These are phyloP conservation scores for Lipophrys pholis DNA, from an alignment of 2,113 vertebrate species.

Conservation along the genomic window DNA sequence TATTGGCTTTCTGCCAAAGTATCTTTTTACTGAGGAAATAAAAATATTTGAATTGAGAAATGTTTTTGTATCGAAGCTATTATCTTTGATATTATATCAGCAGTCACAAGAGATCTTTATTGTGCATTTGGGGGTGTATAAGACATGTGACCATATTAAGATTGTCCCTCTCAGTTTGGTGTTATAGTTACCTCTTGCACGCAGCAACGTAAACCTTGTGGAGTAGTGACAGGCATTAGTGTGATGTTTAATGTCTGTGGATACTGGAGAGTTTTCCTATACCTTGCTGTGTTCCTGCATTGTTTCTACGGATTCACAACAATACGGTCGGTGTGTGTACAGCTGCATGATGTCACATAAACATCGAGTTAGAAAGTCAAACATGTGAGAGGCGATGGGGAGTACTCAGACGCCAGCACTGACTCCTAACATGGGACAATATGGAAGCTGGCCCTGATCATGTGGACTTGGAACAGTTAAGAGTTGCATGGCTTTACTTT, in stretches of 20 bases:
- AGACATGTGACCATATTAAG: not conserved
- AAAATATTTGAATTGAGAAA: not conserved
- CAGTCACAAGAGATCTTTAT: not conserved
- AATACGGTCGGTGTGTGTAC: slow-evolving; percentile 11
- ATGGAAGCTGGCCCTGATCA: slow-evolving; percentile 37
- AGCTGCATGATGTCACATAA: slow-evolving; percentile 34
- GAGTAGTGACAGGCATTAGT: not conserved
- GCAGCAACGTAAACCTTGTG: not conserved
- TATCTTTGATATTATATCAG: too few relatives aligned
- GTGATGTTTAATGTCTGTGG: slow-evolving; percentile 14
- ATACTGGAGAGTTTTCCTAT: not conserved
- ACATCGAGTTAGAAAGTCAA: slow-evolving; percentile 5
- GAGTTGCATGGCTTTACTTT: not conserved
- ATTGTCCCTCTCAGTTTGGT: not conserved
- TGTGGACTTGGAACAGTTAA: not conserved
- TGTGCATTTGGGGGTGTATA: not conserved
- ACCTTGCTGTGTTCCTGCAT: slow-evolving; percentile 11
- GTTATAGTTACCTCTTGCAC: not conserved
- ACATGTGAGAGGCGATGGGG: slow-evolving; percentile 10
- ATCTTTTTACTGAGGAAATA: too few relatives aligned
- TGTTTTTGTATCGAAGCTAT: too few relatives aligned
- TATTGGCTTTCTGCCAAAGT: too few relatives aligned
- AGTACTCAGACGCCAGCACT: slow-evolving; percentile 16
- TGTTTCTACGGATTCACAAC: slow-evolving; percentile 52
- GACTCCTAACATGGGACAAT: slow-evolving; percentile 8